Base-by-base conservation (phyloP, 2,797 vertebrate genomes). In the Cottoperca gobio region DNA sequence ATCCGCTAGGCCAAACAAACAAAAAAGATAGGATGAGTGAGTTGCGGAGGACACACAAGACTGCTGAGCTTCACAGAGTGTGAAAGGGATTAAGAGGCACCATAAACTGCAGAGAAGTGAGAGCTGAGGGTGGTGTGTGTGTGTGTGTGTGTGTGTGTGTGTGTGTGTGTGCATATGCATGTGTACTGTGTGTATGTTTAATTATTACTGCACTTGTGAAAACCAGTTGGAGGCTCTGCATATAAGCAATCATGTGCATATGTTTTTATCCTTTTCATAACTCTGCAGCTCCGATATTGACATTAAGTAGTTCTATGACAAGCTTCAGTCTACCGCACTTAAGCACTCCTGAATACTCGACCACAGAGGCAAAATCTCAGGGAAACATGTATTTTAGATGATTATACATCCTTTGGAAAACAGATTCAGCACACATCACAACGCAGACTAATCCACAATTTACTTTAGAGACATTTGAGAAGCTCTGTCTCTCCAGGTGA, bases 401-500 rank as follows among this genome's bases (percentile, higher is more conserved):
- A 50, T 70, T 64, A 50, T 37, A n/a, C 54, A 54, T 46, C 48
- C 46, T 55, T 70, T 49, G 46, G 33, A 66, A 50, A 59, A 62
- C 49, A 54, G 28, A 49, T 67, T 50, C 26, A 52, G 50, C 42
- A 57, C 50, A 54, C 67, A 83, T 71, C 59, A 66, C 53, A 74
- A 71, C 69, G 58, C 49, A 73, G 37, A 74, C 17, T 33, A 79
- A 84, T 78, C 62, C 62, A 39, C 62, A 72, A 43, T 62, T 81
- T 59, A 69, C 65, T 75, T 68, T 45, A 33, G 37, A 83, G 66
- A 80, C 43, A 37, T 66, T 23, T 42, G 45, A 79, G 66, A 52
- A 60, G 69, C 62, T 86, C 65, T 50, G 54, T 81, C 72, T 75
- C 84, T 82, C 12, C 61, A 23, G 85, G 85, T 71, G 12, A 78